phyloP scores from a whole-genome alignment of 2,888 invertebrate genomes.

The Drosophila robusta region DNA sequence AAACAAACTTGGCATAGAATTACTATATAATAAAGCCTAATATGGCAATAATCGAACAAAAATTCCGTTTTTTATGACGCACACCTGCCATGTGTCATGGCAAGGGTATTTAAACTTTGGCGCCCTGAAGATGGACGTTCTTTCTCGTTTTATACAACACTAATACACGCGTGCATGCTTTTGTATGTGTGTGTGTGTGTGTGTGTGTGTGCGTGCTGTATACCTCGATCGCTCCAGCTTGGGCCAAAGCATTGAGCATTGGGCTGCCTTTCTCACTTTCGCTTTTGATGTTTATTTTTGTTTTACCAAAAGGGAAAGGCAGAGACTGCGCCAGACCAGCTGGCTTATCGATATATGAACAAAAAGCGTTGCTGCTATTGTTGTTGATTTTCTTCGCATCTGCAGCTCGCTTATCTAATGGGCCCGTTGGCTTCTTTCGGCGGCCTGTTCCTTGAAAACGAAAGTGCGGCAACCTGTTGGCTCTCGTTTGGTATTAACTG shows the following conservation, averaged over 20 bases:
- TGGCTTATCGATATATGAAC: neutral
- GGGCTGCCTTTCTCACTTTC: conserved; percentile 49
- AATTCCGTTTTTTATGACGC: neutral
- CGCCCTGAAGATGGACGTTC: neutral
- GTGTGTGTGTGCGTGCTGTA: conserved; percentile 2
- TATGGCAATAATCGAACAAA: no score
- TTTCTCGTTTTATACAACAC: neutral
- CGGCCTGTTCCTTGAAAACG: conserved; percentile 35
- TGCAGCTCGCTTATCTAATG: conserved; percentile 12
- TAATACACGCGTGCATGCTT: neutral
- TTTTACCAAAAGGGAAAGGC: conserved; percentile 61
- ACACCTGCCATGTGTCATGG: no score
- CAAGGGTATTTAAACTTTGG: neutral
- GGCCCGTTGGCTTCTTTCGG: neutral
- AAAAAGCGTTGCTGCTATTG: conserved; percentile 4
- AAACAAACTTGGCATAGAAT: no score
- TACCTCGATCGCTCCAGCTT: conserved; percentile 22
- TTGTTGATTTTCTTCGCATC: conserved; percentile 1
- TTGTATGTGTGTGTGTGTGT: neutral
- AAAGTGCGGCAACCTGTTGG: conserved; percentile 44
- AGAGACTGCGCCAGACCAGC: conserved; percentile 14
- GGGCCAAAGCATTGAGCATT: conserved; percentile 8
- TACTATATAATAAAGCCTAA: no score
- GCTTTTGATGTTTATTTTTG: conserved; percentile 30
- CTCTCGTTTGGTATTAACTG: neutral